Evolutionary conservation across 53 echinoderm and acorn worm genomes (phyloP), one percentile per base, ranked within the genome.

Genomic region (Stichopus horrens): DNA sequence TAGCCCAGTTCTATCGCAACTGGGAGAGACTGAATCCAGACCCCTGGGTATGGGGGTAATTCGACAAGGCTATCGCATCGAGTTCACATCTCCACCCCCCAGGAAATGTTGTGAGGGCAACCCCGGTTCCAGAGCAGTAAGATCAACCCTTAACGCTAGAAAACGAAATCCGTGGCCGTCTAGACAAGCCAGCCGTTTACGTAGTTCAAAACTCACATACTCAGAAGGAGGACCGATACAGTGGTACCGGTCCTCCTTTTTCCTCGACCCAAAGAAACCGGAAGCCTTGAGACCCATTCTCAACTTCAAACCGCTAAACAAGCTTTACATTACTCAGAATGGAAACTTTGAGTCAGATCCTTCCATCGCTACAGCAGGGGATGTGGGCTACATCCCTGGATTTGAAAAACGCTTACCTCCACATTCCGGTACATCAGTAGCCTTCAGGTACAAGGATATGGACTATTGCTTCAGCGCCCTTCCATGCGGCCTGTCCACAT

Each of bases 321-420:
- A 18, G 18, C 14, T 4, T 3, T 89, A 83, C 86, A 55, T 90
- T 5, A 67, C 14, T 5, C 82, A 54, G 89, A 53, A 73, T 82
- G 63, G 87, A 75, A 54, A 37, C 77, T 21, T 54, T 58, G 53
- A 86, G 73, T 21, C 10, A 82, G 16, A 91, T 91, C 10, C 23
- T 14, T 21, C 90, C 90, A 20, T 13, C n/a, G 73, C 87, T 73
- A 13, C 68, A 73, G 20, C 80, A 57, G 91, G 91, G 58, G 23
- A 76, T 63, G 2, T 54, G 88, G 66, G 71, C 87, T 8, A 58
- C 78, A 23, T 74, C 90, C 37, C 20, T 89, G 7, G 59, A 91
- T 73, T 16, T 78, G 22, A 67, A 76, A n/a, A 83, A 91, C 52
- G 88, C 88, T 2, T 91, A 91, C 54, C 88, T 88, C 20, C 88